Evolutionary conservation across 1,140 invertebrate genomes (phyloP), one percentile per base, ranked within the genome.

Genomic region (Drosophila nikananu): DNA sequence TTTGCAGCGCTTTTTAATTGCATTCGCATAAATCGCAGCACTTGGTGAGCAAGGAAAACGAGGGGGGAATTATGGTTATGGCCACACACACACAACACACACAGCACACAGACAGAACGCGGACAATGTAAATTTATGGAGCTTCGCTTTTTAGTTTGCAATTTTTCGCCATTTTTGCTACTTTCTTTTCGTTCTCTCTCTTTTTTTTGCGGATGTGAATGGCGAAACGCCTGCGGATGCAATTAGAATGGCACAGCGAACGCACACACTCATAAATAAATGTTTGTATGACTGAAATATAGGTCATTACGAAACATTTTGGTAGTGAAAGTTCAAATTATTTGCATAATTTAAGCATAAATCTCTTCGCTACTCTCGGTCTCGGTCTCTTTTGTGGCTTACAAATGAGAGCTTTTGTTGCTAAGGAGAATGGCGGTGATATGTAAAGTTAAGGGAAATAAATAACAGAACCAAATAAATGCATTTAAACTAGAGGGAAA

Each of bases 21-120:
- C 77, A 78, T 75, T 75, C 74, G 77, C 68, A 83, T 87, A 89
- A 87, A 87, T 87, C 77, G 72, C 80, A 62, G 76, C 66, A 70
- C 80, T 89, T 83, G 67, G 30, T 9, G 63, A 76, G 66, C 52
- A 7, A 51, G 67, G 72, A 4, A 64, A 72, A 84, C 27, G 52
- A 32, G 63, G 63, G 66, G 73, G 73, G 77, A 86, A 83, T 83
- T 86, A 83, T 89, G 72, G 71, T 74, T 77, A 65, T 74, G 74
- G 73, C 46, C 58, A 46, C 65, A 57, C 76, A 70, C 60, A 57
- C 55, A 63, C 54, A 63, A 37, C 63, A 62, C 54, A 62, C 41
- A 66, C 46, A 30, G 27, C 27, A 44, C 59, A 63, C 9, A 54
- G 46, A 54, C 25, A 21, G 21, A 59, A 58, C n/a, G 57, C 74